Evolutionary conservation across 1,140 invertebrate genomes (phyloP), one percentile per base, ranked within the genome.

Genomic region (Drosophila setifemur): DNA sequence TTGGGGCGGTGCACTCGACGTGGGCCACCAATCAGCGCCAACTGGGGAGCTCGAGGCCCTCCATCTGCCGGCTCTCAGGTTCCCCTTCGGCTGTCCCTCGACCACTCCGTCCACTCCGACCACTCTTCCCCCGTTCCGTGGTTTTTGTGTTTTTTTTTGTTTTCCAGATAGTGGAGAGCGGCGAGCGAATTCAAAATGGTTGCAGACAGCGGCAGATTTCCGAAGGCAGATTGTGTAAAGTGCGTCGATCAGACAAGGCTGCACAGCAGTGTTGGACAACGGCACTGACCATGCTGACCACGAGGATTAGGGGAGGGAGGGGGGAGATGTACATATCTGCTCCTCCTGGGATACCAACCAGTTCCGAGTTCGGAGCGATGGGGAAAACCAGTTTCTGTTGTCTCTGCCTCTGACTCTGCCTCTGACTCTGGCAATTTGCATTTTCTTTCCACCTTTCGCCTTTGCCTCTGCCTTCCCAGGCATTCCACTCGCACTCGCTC

Each of bases 11-110:
- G 75, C 81, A 61, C 74, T 72, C 35, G 53, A 58, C 26, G 43
- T 61, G 57, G 57, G 57, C 57, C 71, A 75, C 81, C 81, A 86
- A 86, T 86, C 81, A 86, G 75, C 70, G 79, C 54, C 55, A 44
- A 55, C 52, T 43, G 57, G 57, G 8, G 53, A 55, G 52, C 57
- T 61, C 37, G 48, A 12, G 50, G 47, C n/a, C 48, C 53, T 45
- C 44, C 40, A 50, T 39, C 48, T 50, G 48, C 48, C 14, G 7
- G 48, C 31, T 50, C 11, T 39, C 52, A 11, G 52, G 57, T 35
- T 21, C n/a, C 53, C 53, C 19, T 21, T 7, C 19, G 33, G 33
- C 14, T 33, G 16, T 37, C 14, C 1, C 12, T 6, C 14, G 14
- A n/a, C n/a, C n/a, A n/a, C 33, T 4, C 12, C 14, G 12, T 8